Percentiles rank a stretch among this genome's conserved stretches.
These are phyloP conservation scores for Parnassius smintheus DNA, from an alignment of 2,888 invertebrate species.

Conservation along the genomic window DNA sequence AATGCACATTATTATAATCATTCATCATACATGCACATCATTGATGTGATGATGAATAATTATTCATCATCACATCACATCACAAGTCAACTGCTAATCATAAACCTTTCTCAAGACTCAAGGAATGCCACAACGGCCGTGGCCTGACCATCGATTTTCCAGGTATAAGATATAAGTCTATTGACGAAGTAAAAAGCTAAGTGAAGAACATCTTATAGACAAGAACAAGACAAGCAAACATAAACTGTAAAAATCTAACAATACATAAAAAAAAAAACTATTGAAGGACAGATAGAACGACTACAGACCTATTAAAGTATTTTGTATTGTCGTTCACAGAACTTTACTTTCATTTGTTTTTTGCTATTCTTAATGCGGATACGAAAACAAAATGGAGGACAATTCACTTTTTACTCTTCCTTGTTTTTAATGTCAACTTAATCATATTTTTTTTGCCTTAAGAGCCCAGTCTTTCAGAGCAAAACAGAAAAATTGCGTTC, in stretches of 20 bases:
- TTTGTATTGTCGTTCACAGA: conserved; percentile 16
- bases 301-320: conserved; percentile 9
- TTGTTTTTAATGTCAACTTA: conserved; percentile 23
- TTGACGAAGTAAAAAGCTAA: not conserved
- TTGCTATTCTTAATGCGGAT: conserved; percentile 19
- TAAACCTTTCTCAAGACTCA: no score
- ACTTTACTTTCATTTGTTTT: conserved; percentile 26
- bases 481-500: no score
- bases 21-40: no score
- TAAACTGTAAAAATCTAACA: not conserved
- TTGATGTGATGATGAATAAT: no score
- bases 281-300: not conserved
- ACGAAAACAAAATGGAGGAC: conserved; percentile 12
- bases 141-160: no score
- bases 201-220: not conserved
- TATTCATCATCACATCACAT: no score
- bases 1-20: no score
- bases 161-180: not conserved
- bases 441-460: conserved; percentile 18
- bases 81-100: no score
- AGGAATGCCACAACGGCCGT: no score
- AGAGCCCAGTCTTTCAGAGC: no score
- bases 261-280: not conserved
- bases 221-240: not conserved
- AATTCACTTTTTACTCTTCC: conserved; percentile 17